These are phyloP conservation scores for Haliclona indistincta DNA, from an alignment of 37 sponge, comb jelly and placozoan species.

Conservation along the genomic window DNA sequence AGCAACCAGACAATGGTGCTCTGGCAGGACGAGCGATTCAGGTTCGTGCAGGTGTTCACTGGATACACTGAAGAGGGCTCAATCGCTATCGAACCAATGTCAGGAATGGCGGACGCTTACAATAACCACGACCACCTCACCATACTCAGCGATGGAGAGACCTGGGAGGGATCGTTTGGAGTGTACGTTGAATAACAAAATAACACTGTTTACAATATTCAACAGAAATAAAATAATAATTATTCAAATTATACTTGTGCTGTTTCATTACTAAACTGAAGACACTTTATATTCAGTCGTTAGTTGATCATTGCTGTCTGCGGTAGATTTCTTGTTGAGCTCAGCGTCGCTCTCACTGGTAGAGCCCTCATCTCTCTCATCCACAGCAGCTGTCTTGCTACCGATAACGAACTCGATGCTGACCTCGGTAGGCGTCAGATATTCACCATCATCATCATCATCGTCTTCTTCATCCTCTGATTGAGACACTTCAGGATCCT, in stretches of 20 bases:
- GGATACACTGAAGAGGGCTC: constrained; percentile 50
- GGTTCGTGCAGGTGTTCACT: constrained; percentile 71
- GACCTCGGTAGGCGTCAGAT: background rate
- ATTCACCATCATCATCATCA: background rate
- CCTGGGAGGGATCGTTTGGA: constrained; percentile 66
- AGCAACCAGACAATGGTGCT: constrained; percentile 51
- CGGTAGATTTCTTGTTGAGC: too few relatives aligned
- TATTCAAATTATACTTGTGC: background rate
- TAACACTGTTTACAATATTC: background rate
- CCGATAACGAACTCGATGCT: background rate
- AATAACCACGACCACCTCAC: constrained; percentile 70
- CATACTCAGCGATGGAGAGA: constrained; percentile 66
- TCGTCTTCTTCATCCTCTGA: background rate
- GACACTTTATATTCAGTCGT: too few relatives aligned
- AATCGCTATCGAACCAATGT: constrained; percentile 82
- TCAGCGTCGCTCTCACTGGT: too few relatives aligned
- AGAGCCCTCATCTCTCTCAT: too few relatives aligned
- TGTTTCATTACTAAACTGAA: too few relatives aligned
- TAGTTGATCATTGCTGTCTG: too few relatives aligned
- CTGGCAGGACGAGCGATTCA: constrained; percentile 53
- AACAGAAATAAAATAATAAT: background rate
- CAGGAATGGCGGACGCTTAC: constrained; percentile 77
- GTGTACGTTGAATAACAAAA: constrained; percentile 53
- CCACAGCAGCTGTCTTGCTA: too few relatives aligned
- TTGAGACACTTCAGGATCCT: too few relatives aligned